Base-by-base conservation (phyloP, 2,797 vertebrate species). In the Enteromius argenteus region DNA sequence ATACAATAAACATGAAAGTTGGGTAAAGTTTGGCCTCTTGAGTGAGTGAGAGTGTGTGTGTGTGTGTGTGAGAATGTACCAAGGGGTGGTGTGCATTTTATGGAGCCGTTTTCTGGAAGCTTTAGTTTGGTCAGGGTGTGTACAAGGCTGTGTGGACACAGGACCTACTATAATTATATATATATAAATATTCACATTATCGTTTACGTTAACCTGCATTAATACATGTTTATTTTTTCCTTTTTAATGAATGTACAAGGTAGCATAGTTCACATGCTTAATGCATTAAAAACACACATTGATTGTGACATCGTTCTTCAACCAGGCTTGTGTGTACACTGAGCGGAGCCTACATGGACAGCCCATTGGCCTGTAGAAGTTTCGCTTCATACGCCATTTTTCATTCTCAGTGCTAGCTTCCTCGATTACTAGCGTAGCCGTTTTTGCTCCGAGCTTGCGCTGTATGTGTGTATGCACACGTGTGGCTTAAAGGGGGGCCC, bases 401-500 rank as follows among this genome's bases (percentile, higher is more conserved):
- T 39, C 39, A 39, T 78, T 19, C 49, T n/a, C 68, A 64, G 74
- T 17, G n/a, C 44, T 77, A 39, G 44, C 53, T 86, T 68, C 23
- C 60, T 67, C 23, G 73, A 60, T 80, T 69, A 44, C n/a, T 51
- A 78, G 73, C 69, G 78, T 75, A 46, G 19, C 51, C 3, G 19
- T 71, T 80, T 78, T 78, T 8, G 23, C 56, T 49, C 39, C 1
- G 39, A 62, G 69, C 37, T 32, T 46, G 19, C 17, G 13, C 13
- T 19, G 39, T 56, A 15, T 49, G 46, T 49, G 46, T 53, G 51
- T 27, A 42, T 51, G 72, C n/a, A 35, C 19, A 51, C 6, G 27
- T 30, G 44, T 53, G 71, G 11, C 68, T 73, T 75, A 71, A 80
- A 86, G 56, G 35, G 76, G 76, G 85, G 81, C 62, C 81, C 66